Conservation (phyloP, 2,797 vertebrate species). For the Botia almorhae region DNA sequence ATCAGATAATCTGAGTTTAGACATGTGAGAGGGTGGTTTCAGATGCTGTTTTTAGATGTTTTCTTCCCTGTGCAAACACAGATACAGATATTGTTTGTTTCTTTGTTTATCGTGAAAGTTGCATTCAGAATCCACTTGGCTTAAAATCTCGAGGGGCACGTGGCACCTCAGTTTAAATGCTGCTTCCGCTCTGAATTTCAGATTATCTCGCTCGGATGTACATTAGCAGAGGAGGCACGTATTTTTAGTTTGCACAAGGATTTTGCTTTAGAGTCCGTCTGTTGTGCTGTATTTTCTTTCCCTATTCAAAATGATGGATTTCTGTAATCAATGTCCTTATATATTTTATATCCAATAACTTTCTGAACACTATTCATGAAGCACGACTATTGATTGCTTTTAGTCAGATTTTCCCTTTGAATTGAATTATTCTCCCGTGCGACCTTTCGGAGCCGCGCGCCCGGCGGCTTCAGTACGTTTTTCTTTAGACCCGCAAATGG, state of each 20-base stretch:
- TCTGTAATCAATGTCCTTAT: slow-evolving; percentile 22
- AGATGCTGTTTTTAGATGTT: not conserved
- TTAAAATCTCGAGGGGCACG: not conserved
- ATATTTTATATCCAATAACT: slow-evolving; percentile 5
- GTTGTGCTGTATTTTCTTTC: slow-evolving; percentile 5
- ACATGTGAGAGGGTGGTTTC: not conserved
- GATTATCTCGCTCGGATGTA: not conserved
- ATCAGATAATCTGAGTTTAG: too few species aligned
- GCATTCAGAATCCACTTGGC: not conserved
- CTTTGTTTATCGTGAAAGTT: not conserved
- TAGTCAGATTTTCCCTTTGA: not conserved
- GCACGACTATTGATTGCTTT: not conserved
- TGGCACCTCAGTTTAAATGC: not conserved
- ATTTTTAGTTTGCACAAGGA: slow-evolving; percentile 5
- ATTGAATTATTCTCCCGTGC: not conserved
- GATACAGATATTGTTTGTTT: not conserved
- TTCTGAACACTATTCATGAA: not conserved
- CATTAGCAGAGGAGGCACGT: not conserved
- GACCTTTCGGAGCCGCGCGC: not conserved
- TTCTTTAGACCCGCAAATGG: not conserved
- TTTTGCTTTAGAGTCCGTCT: not conserved
- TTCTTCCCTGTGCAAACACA: not conserved
- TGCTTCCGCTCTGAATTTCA: slow-evolving; percentile 3
- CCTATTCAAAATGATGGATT: slow-evolving; percentile 7
- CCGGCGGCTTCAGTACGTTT: not conserved